Conservation (phyloP, 2,113 vertebrate species). For the Miniopterus natalensis region DNA sequence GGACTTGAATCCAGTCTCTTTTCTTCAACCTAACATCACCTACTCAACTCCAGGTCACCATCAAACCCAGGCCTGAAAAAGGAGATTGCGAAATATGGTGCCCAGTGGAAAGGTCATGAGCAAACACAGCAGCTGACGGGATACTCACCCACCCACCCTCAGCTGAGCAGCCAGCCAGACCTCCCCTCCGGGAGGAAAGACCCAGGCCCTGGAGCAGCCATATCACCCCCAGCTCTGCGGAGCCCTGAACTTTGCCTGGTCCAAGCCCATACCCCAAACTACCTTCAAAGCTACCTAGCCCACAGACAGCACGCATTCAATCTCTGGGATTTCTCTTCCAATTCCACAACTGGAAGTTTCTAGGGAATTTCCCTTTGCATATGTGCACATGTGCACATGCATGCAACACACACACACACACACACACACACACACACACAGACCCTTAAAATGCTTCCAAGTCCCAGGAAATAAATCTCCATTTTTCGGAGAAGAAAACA, state of each 20-base stretch:
- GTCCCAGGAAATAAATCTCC: slow-evolving; percentile 35
- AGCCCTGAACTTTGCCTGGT: background rate
- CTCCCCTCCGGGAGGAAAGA: background rate
- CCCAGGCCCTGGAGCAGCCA: background rate
- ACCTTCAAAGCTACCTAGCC: slow-evolving; percentile 64
- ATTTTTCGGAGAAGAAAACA: slow-evolving; percentile 58
- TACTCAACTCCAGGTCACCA: background rate
- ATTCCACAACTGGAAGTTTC: slow-evolving; percentile 49
- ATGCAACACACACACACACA: background rate
- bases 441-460: background rate
- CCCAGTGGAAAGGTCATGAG: background rate
- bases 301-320: slow-evolving; percentile 54
- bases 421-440: background rate
- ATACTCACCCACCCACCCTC: background rate
- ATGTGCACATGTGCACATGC: background rate
- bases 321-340: slow-evolving; percentile 52
- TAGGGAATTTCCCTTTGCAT: slow-evolving; percentile 39
- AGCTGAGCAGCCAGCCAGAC: background rate
- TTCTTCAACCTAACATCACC: background rate
- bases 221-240: background rate
- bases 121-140: background rate
- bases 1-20: slow-evolving; percentile 23
- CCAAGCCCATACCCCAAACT: background rate
- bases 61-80: background rate
- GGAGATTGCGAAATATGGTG: background rate